Evolutionary conservation across 2,888 invertebrate species (phyloP), one percentile per base, ranked within the genome.

Genomic region (Parthenolecanium corni): DNA sequence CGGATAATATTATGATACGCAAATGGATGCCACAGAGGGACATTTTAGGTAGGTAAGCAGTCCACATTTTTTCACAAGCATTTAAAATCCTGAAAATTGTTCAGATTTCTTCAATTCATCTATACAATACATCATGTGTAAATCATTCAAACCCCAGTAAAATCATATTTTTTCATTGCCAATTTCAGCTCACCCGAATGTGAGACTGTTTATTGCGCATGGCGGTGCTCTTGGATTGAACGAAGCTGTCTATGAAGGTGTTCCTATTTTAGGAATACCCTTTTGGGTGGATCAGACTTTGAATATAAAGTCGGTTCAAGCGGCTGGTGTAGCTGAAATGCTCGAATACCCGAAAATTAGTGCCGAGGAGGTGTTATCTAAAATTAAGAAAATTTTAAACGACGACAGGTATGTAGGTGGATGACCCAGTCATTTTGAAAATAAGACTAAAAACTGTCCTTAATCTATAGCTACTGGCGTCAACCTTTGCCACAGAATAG

Each of bases 11-110:
- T 6, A 79, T 79, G 71, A 72, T 79, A 6, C 76, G 76, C 46
- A 78, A 77, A 65, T 87, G 86, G 86, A 71, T 85, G 68, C 89
- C 89, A 1, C 90, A 90, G 71, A 81, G 82, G 69, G 85, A 86
- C 70, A 77, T 90, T 69, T 75, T 90, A 64, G 84, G 89, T 89
- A 21, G n/a, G n/a, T n/a, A n/a, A n/a, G n/a, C n/a, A n/a, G n/a
- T n/a, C n/a, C n/a, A n/a, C n/a, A n/a, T n/a, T n/a, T n/a, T n/a
- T n/a, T n/a, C n/a, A n/a, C n/a, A n/a, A n/a, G n/a, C n/a, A n/a
- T n/a, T n/a, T n/a, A n/a, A n/a, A n/a, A n/a, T n/a, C n/a, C n/a
- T n/a, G n/a, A n/a, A n/a, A n/a, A n/a, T n/a, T n/a, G n/a, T n/a
- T n/a, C n/a, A n/a, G n/a, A n/a, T n/a, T n/a, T n/a, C n/a, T n/a